A percentile compares a stretch with the other conserved stretches of the same genome.
phyloP scores from a whole-genome alignment of 2,113 vertebrate genomes.

The Anolis carolinensis region DNA sequence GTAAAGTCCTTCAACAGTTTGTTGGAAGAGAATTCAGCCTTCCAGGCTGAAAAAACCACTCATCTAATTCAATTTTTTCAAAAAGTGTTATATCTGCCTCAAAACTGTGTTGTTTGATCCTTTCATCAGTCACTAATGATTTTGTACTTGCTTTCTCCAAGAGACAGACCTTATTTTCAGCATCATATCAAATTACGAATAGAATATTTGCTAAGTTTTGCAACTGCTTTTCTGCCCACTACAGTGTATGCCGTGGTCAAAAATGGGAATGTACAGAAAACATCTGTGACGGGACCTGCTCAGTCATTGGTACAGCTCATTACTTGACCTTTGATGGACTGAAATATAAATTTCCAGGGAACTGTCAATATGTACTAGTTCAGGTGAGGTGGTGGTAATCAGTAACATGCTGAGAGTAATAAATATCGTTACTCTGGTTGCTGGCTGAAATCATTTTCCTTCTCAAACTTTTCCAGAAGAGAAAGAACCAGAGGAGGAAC shows the following conservation, averaged over 20 bases:
- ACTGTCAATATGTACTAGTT: conserved; percentile 91
- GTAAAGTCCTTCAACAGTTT: neutral
- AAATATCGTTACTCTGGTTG: no score
- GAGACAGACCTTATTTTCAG: neutral
- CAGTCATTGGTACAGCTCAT: conserved; percentile 84
- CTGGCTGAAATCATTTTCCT: neutral
- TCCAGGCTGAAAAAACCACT: neutral
- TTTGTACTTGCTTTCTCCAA: neutral
- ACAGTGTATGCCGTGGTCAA: conserved; percentile 85
- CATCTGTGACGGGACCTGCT: conserved; percentile 86
- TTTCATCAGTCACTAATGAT: neutral
- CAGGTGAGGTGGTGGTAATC: conserved; percentile 80
- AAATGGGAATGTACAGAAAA: conserved; percentile 90
- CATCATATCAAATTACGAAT: neutral
- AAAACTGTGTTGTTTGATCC: no score
- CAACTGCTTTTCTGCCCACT: neutral
- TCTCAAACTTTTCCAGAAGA: neutral
- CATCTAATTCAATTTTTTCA: no score
- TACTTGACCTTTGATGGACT: conserved; percentile 94
- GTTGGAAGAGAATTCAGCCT: neutral
- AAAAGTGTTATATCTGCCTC: neutral
- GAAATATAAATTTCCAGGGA: conserved; percentile 89
- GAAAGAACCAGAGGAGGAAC: no score
- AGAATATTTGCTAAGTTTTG: neutral
- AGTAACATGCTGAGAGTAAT: neutral